phyloP scores from a whole-genome alignment of 2,888 invertebrate genomes.

The Pocota personata region DNA sequence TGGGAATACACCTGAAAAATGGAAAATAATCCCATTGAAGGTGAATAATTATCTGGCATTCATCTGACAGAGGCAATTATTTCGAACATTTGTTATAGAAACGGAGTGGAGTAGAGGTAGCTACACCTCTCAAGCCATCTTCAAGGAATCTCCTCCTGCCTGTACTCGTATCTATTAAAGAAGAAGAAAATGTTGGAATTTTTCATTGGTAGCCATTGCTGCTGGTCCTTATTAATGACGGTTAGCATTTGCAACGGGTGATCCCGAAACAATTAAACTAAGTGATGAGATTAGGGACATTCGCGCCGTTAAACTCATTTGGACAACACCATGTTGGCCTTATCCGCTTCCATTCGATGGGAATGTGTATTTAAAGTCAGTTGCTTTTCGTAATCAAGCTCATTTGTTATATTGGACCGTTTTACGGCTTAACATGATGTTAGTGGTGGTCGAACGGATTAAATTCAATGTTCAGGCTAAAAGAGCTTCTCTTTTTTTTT shows the following conservation, averaged over 20 bases:
- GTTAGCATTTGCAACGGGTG: conserved; percentile 64
- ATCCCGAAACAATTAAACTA: conserved; percentile 72
- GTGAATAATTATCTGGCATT: conserved; percentile 70
- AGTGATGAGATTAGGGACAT: conserved; percentile 70
- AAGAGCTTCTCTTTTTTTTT: background rate
- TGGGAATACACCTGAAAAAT: conserved; percentile 71
- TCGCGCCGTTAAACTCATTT: conserved; percentile 68
- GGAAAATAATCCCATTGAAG: conserved; percentile 71
- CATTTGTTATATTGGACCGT: conserved; percentile 62
- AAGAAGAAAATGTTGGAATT: conserved; percentile 25
- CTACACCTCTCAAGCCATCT: background rate
- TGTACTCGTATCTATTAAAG: background rate
- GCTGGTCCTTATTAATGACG: conserved; percentile 63
- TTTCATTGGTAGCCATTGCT: conserved; percentile 26
- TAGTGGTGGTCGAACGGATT: conserved; percentile 64
- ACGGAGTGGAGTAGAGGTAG: background rate
- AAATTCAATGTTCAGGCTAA: conserved; percentile 26
- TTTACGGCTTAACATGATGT: conserved; percentile 64
- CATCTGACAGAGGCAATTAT: conserved; percentile 71
- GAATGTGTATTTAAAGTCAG: conserved; percentile 62
- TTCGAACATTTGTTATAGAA: conserved; percentile 66
- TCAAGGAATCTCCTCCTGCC: background rate
- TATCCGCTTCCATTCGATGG: conserved; percentile 39
- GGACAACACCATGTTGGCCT: conserved; percentile 43
- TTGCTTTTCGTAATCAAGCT: conserved; percentile 56